These are phyloP conservation scores for Drosophila leonis DNA, from an alignment of 2,888 invertebrate species.

Conservation along the genomic window DNA sequence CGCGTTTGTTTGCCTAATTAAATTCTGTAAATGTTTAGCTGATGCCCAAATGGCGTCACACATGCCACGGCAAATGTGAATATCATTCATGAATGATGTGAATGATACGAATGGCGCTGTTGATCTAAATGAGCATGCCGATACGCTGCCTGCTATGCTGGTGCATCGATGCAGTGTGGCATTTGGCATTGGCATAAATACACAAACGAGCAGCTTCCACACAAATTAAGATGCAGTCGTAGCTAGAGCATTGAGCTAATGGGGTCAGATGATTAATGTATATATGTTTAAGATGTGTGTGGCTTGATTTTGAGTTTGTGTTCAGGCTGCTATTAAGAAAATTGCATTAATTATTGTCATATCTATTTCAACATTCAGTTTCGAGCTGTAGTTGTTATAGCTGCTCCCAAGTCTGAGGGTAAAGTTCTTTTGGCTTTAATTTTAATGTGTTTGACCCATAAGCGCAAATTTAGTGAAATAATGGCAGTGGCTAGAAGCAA, in stretches of 20 bases:
- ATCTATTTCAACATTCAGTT: not conserved
- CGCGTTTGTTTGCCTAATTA: constrained; percentile 59
- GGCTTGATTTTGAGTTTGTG: not conserved
- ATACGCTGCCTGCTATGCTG: too few relatives aligned
- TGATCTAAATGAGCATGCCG: constrained; percentile 1
- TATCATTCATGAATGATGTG: constrained; percentile 8
- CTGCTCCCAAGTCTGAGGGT: too few relatives aligned
- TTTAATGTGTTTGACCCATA: not conserved
- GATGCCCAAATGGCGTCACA: constrained; percentile 37
- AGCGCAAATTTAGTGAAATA: not conserved
- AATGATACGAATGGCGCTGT: not conserved
- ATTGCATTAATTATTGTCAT: not conserved
- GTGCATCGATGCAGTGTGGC: not conserved
- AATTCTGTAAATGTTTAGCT: constrained; percentile 50
- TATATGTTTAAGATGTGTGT: not conserved
- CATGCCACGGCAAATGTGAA: constrained; percentile 12
- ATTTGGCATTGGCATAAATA: not conserved
- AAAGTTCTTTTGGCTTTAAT: not conserved
- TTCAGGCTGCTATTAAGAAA: not conserved
- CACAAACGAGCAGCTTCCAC: not conserved
- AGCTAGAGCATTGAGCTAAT: not conserved
- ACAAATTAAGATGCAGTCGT: constrained; percentile 3
- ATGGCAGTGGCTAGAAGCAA: not conserved
- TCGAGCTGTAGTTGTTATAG: too few relatives aligned
- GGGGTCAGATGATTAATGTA: not conserved